These are phyloP conservation scores for Gephyroberyx darwinii DNA, from an alignment of 2,797 vertebrate genomes.

Conservation along the genomic window DNA sequence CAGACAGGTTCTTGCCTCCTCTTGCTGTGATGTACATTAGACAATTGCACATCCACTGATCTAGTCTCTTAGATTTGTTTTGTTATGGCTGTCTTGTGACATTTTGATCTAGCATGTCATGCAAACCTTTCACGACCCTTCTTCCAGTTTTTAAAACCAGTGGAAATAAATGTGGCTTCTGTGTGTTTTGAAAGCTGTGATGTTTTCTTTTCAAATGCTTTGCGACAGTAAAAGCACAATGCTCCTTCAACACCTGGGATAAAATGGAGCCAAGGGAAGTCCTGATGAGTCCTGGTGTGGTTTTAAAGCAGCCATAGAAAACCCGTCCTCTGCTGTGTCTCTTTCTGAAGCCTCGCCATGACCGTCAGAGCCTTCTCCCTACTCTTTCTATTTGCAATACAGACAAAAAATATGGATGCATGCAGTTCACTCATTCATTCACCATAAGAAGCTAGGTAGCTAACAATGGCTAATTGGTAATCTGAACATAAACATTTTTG, in stretches of 20 bases:
- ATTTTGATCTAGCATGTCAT: not conserved
- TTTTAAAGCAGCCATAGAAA: not conserved
- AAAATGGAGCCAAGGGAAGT: not conserved
- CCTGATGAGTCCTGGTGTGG: not conserved
- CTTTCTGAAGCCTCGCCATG: not conserved
- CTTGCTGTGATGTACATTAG: too few relatives aligned
- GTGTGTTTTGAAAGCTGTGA: not conserved
- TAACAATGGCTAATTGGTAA: too few relatives aligned
- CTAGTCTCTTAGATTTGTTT: too few relatives aligned
- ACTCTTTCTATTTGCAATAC: not conserved
- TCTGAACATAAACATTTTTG: too few relatives aligned
- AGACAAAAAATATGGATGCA: too few relatives aligned
- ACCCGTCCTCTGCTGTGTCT: not conserved
- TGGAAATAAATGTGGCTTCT: not conserved
- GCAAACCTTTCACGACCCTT: too few relatives aligned
- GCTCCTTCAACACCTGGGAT: not conserved
- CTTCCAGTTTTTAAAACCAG: too few relatives aligned
- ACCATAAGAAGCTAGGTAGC: too few relatives aligned
- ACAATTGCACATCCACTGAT: too few relatives aligned
- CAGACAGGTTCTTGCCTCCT: too few relatives aligned
- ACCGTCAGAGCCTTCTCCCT: not conserved
- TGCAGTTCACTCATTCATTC: too few relatives aligned
- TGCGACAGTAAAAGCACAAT: constrained; percentile 4
- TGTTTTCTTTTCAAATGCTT: not conserved
- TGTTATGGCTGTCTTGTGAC: constrained; percentile 46